Conservation (phyloP, 2,797 vertebrate species). For the Phoeniculus purpureus region DNA sequence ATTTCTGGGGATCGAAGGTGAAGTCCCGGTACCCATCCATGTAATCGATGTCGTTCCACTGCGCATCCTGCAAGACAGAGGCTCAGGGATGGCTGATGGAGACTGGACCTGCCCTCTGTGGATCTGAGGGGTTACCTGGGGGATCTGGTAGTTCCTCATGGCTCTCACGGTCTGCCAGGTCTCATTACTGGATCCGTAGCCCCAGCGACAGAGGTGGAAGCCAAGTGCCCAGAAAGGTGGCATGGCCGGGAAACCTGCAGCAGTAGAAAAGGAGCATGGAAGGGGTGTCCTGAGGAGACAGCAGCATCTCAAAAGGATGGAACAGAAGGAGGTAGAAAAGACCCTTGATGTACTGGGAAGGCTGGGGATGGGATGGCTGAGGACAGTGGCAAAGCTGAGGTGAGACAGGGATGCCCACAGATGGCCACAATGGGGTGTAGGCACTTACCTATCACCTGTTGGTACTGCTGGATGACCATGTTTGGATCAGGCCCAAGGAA, state of each 20-base stretch:
- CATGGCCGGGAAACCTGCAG: constrained; percentile 84
- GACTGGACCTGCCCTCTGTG: background rate
- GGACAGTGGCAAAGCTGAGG: background rate
- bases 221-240: constrained; percentile 88
- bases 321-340: background rate
- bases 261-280: fast-evolving
- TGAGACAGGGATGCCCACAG: background rate
- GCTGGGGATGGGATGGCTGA: background rate
- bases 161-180: constrained; percentile 85
- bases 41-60: constrained; percentile 95
- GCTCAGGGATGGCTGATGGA: background rate
- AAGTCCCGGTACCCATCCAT: constrained; percentile 87
- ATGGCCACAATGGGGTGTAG: fast-evolving
- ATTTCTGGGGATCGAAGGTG: constrained; percentile 79
- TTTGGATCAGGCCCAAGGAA: constrained; percentile 83
- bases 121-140: constrained; percentile 80
- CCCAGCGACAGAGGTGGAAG: constrained; percentile 93
- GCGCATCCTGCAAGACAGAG: constrained; percentile 79
- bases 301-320: background rate
- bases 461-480: constrained; percentile 87
- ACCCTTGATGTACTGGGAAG: background rate
- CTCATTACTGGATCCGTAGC: constrained; percentile 81
- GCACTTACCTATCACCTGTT: constrained; percentile 88
- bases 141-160: constrained; percentile 86
- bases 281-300: background rate